Evolutionary conservation across 1,140 invertebrate species (phyloP).

Genomic region (Papilio helenus): DNA sequence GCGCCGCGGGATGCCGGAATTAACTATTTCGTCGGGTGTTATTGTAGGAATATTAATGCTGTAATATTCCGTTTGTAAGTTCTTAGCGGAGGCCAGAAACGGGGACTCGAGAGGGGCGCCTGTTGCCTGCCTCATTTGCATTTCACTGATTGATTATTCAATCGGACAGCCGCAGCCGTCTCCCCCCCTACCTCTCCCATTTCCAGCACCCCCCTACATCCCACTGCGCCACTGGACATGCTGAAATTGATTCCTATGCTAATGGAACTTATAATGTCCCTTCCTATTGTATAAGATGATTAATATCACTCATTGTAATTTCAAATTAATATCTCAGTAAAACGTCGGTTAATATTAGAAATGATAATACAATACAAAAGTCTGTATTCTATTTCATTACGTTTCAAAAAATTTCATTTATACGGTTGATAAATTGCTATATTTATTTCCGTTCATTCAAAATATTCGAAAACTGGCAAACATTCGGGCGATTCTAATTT

Average conservation of each 20-base stretch:
- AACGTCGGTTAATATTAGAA: not conserved
- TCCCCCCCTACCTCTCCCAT: not conserved
- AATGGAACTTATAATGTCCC: conserved; percentile 64
- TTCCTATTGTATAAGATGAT: conserved; percentile 37
- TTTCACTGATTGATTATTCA: conserved; percentile 79
- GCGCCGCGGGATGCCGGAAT: conserved; percentile 14
- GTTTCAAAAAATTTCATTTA: not conserved
- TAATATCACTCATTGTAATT: not conserved
- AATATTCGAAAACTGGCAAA: conserved; percentile 32
- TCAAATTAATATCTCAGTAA: not conserved
- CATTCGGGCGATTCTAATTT: conserved; percentile 50
- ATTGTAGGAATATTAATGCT: conserved; percentile 36
- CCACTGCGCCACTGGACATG: conserved; percentile 55
- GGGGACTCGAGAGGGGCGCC: conserved; percentile 53
- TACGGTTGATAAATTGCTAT: conserved; percentile 38
- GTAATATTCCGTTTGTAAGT: conserved; percentile 53
- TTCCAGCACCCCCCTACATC: conserved; percentile 16
- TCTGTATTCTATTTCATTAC: not conserved
- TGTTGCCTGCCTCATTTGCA: conserved; percentile 76
- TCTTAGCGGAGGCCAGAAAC: conserved; percentile 56
- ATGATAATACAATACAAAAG: not conserved
- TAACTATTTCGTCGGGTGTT: conserved; percentile 28
- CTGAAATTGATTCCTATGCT: conserved; percentile 71
- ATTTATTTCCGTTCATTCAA: conserved; percentile 22
- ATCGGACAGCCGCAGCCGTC: conserved; percentile 54